A percentile compares a stretch with the other conserved stretches of the same genome.
These are phyloP conservation scores for Cololabis saira DNA, from an alignment of 2,113 vertebrate genomes.

Conservation along the genomic window DNA sequence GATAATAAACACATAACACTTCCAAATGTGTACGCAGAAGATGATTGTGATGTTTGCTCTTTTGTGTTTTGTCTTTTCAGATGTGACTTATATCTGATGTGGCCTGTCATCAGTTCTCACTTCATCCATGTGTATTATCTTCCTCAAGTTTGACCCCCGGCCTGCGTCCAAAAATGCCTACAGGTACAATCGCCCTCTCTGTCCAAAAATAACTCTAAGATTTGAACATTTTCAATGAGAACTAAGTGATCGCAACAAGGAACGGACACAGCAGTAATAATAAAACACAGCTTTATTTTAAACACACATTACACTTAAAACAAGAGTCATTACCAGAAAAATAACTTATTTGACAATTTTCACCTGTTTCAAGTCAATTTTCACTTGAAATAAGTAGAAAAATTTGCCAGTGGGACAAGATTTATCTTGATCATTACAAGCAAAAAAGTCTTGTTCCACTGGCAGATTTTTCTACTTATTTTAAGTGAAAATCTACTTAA, in stretches of 20 bases:
- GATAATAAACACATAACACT: background rate
- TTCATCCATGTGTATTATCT: slow-evolving; percentile 95
- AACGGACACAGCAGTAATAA: no score
- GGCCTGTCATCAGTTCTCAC: slow-evolving; percentile 35
- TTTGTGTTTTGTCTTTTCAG: slow-evolving; percentile 74
- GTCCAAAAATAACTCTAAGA: background rate
- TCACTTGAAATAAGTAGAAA: no score
- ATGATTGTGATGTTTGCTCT: background rate
- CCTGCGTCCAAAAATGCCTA: slow-evolving; percentile 97
- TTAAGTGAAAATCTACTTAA: no score
- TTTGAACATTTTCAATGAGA: background rate
- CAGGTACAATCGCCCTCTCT: slow-evolving; percentile 82
- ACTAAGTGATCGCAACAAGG: background rate
- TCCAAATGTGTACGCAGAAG: background rate
- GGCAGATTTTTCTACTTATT: no score
- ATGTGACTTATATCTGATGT: slow-evolving; percentile 62
- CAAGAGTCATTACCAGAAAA: no score
- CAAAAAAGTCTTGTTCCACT: no score
- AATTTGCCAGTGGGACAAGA: no score
- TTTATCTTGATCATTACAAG: no score
- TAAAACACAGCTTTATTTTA: no score
- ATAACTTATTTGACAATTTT: no score
- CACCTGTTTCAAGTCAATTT: no score
- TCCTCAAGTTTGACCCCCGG: slow-evolving; percentile 96
- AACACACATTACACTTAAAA: no score